Evolutionary conservation across 2,797 vertebrate species (phyloP).

Genomic region (Austrolebias charrua): DNA sequence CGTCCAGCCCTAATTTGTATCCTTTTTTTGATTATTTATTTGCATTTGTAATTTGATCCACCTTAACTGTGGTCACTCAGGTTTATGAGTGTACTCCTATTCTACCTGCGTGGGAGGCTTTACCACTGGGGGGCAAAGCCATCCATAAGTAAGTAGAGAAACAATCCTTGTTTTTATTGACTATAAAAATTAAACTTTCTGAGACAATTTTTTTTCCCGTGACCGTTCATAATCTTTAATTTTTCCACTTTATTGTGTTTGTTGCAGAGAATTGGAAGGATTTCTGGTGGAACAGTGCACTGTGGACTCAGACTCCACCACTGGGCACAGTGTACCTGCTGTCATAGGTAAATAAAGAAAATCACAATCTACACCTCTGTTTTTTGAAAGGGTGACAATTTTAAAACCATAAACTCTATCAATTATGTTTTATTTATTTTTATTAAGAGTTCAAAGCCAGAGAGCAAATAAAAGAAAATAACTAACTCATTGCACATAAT

Average conservation of each 20-base stretch:
- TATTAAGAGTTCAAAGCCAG: neutral
- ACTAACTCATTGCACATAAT: constrained; percentile 12
- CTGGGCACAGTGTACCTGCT: constrained; percentile 87
- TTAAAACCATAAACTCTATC: neutral
- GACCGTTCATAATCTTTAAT: constrained; percentile 1
- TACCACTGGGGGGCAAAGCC: constrained; percentile 93
- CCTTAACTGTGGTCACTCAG: constrained; percentile 78
- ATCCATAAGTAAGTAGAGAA: constrained; percentile 90
- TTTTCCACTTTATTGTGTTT: neutral
- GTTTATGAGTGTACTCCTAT: constrained; percentile 96
- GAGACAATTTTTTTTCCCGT: too few species aligned
- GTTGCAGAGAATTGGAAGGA: constrained; percentile 86
- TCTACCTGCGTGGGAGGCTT: constrained; percentile 92
- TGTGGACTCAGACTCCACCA: constrained; percentile 87
- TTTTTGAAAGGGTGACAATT: neutral
- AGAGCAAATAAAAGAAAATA: neutral
- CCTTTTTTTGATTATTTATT: too few species aligned
- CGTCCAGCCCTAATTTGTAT: too few species aligned
- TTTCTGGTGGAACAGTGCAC: constrained; percentile 91
- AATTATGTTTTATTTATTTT: constrained; percentile 19
- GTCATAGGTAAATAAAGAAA: constrained; percentile 82
- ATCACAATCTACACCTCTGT: neutral
- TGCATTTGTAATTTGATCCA: too few species aligned
- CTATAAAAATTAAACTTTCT: neutral
- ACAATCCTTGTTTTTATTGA: constrained; percentile 9